These are phyloP conservation scores for Oxyura jamaicensis DNA, from an alignment of 2,113 vertebrate species.

Conservation along the genomic window DNA sequence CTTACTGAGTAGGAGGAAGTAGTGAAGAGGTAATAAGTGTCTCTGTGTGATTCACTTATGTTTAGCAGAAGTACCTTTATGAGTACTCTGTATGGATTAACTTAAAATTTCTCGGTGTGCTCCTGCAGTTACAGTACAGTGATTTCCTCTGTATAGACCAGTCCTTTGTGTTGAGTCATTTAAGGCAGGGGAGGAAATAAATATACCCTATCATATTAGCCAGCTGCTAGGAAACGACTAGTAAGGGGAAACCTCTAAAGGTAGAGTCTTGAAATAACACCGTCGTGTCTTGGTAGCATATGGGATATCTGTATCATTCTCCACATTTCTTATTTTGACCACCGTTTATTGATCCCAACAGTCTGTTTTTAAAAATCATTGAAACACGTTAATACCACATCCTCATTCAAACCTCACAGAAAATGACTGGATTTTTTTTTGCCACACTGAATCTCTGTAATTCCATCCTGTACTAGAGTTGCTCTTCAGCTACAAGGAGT, in stretches of 20 bases:
- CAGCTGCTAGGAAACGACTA: neutral
- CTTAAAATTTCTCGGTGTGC: neutral
- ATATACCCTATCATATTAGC: neutral
- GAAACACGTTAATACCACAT: neutral
- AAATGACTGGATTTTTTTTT: neutral
- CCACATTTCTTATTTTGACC: neutral
- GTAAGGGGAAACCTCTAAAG: neutral
- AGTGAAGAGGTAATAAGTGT: neutral
- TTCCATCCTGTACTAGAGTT: neutral
- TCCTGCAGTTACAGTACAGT: neutral
- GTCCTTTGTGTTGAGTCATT: neutral
- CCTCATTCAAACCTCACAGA: neutral
- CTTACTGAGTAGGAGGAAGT: neutral
- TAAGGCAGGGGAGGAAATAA: neutral
- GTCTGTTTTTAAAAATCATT: conserved; percentile 11
- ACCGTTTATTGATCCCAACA: neutral
- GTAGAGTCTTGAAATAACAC: neutral
- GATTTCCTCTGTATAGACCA: neutral
- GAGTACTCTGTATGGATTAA: neutral
- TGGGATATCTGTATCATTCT: neutral
- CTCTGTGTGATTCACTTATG: neutral
- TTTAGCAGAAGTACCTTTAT: neutral
- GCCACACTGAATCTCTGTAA: neutral
- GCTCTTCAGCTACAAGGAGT: neutral
- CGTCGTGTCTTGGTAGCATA: neutral